Evolutionary conservation across 2,113 vertebrate species (phyloP), one percentile per base, ranked within the genome.

Genomic region (Anhinga anhinga): DNA sequence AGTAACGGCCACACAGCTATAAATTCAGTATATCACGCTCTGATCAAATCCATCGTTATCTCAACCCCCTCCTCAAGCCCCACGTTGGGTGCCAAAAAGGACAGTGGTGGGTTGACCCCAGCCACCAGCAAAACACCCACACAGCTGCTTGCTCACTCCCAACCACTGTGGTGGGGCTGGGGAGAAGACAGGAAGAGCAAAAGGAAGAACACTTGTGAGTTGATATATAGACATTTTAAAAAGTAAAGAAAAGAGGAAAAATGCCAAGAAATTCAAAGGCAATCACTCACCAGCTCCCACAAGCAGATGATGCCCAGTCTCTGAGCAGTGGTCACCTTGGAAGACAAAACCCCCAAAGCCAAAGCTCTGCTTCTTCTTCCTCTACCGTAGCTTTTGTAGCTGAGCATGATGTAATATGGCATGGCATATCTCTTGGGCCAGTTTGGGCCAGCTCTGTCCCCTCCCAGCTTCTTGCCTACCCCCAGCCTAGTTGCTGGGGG

Each of bases 401-500:
- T 49, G 13, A 42, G 58, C 29, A 21, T 52, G n/a, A 66, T 30
- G 36, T 32, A 58, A 11, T 26, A 58, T 42, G 67, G 16, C 13
- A 42, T 18, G 44, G 52, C n/a, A 25, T 58, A 67, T 67, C 25
- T 12, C 6, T 50, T 15, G 49, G 61, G 30, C 20, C n/a, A 42
- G 20, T n/a, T 65, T 1, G 0, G 42, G 25, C 25, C 20, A 49
- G 20, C 16, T 44, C 11, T 65, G 36, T 66, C 36, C 38, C 55
- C 20, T 83, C 40, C n/a, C 63, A 49, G 40, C 25, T 40, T 69
- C 62, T 53, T 69, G 40, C 17, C 65, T 78, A 42, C 26, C 10
- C 25, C 17, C 0, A 0, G 40, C 30, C 30, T 56, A 12, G n/a
- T 32, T 56, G 32, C 55, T 65, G 20, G 10, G 1, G 1, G 6